Conservation (phyloP, 1,140 invertebrate species). For the Rhysida immarginata region DNA sequence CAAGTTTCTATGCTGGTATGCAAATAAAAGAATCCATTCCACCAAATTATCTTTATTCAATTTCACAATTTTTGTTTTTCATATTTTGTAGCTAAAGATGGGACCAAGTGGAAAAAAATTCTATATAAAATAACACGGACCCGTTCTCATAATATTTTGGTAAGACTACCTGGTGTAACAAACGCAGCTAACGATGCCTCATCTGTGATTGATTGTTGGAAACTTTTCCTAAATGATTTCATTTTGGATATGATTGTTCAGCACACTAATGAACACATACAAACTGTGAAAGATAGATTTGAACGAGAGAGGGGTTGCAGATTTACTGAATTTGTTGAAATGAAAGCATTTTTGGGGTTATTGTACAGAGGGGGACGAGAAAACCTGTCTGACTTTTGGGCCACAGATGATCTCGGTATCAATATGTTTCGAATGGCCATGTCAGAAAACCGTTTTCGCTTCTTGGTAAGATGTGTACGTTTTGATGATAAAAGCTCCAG, state of each 20-base stretch:
- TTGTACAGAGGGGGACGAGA: background rate
- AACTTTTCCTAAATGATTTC: background rate
- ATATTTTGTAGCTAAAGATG: background rate
- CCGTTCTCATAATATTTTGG: background rate
- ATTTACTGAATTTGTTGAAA: background rate
- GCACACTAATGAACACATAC: background rate
- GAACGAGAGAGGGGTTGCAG: background rate
- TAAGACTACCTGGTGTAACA: background rate
- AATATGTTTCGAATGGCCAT: background rate
- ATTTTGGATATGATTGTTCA: background rate
- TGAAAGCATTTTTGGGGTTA: background rate
- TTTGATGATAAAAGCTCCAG: background rate
- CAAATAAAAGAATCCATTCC: too few species aligned
- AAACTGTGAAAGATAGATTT: background rate
- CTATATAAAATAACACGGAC: background rate
- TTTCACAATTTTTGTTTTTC: too few species aligned
- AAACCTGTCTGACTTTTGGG: background rate
- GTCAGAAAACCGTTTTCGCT: background rate
- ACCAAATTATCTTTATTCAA: too few species aligned
- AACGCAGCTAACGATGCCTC: background rate
- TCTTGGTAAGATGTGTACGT: background rate
- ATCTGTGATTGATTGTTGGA: background rate
- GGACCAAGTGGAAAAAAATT: background rate
- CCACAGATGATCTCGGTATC: background rate
- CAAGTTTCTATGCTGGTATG: too few species aligned